A percentile compares a stretch with the other conserved stretches of the same genome.
These are phyloP conservation scores for Formica exsecta DNA, from an alignment of 1,140 invertebrate genomes.

Conservation along the genomic window DNA sequence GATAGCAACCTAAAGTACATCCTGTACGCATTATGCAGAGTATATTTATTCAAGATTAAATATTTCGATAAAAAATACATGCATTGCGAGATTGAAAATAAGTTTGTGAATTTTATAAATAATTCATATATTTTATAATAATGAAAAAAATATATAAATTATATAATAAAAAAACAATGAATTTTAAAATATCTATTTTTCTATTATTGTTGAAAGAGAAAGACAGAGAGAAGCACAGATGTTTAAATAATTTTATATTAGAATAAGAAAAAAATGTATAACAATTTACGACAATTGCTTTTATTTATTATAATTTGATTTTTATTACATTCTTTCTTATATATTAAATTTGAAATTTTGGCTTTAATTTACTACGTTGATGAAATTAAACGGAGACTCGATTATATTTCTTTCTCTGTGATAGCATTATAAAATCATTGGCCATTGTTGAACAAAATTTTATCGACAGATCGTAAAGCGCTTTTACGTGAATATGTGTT, in stretches of 20 bases:
- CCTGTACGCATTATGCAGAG: neutral
- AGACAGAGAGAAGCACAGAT: neutral
- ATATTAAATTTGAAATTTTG: neutral
- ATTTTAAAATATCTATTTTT: neutral
- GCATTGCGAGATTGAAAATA: neutral
- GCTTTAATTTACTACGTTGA: neutral
- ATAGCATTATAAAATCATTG: neutral
- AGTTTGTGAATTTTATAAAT: neutral
- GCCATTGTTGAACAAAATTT: constrained; percentile 33
- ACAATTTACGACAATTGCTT: constrained; percentile 3
- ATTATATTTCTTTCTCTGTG: constrained; percentile 32
- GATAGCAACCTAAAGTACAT: constrained; percentile 15
- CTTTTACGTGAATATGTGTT: constrained; percentile 26
- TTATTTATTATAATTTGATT: neutral
- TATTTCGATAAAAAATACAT: neutral
- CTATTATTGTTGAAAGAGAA: neutral
- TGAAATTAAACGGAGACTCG: constrained; percentile 1
- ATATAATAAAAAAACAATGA: neutral
- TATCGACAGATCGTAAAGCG: constrained; percentile 36
- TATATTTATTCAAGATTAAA: constrained; percentile 3
- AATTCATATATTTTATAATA: neutral
- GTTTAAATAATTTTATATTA: neutral
- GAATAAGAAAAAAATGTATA: neutral
- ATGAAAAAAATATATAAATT: too few species aligned
- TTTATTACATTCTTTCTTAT: neutral